A percentile compares a stretch with the other conserved stretches of the same genome.
phyloP scores from a whole-genome alignment of 2,797 vertebrate species.

The Rhynchotus rufescens region DNA sequence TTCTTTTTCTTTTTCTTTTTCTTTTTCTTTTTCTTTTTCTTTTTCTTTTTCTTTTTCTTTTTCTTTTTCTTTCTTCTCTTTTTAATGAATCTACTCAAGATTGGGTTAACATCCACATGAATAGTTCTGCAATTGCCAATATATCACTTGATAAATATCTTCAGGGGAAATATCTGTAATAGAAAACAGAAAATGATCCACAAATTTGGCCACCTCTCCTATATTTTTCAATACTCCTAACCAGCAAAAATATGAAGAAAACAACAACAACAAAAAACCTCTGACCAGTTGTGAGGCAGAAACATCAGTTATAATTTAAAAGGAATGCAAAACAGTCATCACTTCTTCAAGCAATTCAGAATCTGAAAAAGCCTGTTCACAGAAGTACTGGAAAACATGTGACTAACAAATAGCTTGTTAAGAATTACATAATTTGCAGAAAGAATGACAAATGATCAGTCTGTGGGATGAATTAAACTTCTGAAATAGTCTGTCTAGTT shows the following conservation, averaged over 20 bases:
- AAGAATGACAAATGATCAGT: background rate
- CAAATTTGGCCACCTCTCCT: background rate
- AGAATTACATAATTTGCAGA: background rate
- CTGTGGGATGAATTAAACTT: background rate
- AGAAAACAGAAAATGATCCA: background rate
- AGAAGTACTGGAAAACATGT: background rate
- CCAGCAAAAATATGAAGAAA: background rate
- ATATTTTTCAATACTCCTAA: background rate
- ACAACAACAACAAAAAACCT: background rate
- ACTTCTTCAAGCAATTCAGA: background rate
- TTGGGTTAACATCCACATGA: background rate
- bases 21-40: background rate
- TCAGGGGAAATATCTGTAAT: background rate
- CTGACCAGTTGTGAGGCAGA: background rate
- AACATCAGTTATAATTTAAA: constrained; percentile 1
- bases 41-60: background rate
- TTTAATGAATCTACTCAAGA: background rate
- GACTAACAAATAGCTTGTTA: background rate
- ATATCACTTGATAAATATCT: background rate
- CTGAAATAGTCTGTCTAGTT: background rate
- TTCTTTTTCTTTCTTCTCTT: background rate
- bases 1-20: no score
- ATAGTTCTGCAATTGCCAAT: background rate
- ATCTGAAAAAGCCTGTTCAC: background rate
- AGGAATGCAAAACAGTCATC: background rate